Percentiles rank a stretch among this genome's conserved stretches.
These are phyloP conservation scores for Ctenomys sociabilis DNA, from an alignment of 2,113 vertebrate genomes.

Conservation along the genomic window DNA sequence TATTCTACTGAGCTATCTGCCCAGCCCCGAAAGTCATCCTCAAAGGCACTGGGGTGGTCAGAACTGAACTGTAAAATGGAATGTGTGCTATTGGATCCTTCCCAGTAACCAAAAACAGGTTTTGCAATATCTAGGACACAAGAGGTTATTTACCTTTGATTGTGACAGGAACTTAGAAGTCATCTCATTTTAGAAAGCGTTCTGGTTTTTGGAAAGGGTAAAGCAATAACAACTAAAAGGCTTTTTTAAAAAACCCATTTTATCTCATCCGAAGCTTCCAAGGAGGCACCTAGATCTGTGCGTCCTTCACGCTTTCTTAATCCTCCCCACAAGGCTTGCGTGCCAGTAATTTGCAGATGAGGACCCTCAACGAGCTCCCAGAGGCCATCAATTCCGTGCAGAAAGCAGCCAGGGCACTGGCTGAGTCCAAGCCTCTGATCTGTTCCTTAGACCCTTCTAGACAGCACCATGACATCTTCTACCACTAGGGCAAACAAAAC, in stretches of 20 bases:
- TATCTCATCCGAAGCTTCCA: constrained; percentile 10
- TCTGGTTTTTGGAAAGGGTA: background rate
- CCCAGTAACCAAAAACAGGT: background rate
- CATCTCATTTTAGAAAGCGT: constrained; percentile 6
- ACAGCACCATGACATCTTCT: background rate
- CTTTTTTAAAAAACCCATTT: background rate
- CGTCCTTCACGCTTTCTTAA: background rate
- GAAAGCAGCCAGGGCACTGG: background rate
- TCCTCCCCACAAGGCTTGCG: background rate
- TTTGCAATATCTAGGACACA: constrained; percentile 10
- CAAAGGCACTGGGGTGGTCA: constrained; percentile 58
- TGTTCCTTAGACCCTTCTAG: background rate
- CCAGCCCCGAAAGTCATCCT: background rate
- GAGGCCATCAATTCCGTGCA: background rate
- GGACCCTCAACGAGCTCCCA: background rate
- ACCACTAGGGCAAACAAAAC: background rate
- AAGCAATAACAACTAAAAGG: background rate
- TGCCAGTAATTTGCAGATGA: background rate
- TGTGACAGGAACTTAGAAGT: constrained; percentile 16
- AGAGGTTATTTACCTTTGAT: constrained; percentile 10
- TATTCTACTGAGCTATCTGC: too few relatives aligned
- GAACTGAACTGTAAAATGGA: background rate
- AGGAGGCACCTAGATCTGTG: background rate
- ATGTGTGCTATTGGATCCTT: background rate
- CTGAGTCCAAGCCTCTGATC: background rate